These are phyloP conservation scores for Byasa hedistus DNA, from an alignment of 2,888 invertebrate species.

Conservation along the genomic window DNA sequence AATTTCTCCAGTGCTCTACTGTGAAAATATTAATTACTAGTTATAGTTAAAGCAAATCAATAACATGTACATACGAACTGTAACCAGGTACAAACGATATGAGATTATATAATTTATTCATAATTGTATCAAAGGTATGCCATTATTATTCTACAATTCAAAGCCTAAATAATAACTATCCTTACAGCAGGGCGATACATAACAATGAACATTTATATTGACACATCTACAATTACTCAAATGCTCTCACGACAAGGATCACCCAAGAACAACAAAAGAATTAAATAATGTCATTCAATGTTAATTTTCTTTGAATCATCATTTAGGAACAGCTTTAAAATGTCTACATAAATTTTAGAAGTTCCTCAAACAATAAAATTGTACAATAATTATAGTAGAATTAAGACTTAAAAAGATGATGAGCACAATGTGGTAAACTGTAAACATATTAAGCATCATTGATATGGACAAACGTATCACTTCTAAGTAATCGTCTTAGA, in stretches of 20 bases:
- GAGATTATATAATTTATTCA: background rate
- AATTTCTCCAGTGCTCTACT: slow-evolving; percentile 15
- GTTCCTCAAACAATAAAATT: too few relatives aligned
- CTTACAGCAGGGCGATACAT: too few relatives aligned
- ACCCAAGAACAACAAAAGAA: background rate
- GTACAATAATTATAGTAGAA: too few relatives aligned
- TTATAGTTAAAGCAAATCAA: background rate
- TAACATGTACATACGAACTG: background rate
- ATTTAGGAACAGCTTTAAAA: background rate
- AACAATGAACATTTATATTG: slow-evolving; percentile 24
- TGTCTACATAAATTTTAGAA: too few relatives aligned
- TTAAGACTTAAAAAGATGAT: too few relatives aligned
- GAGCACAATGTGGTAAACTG: too few relatives aligned
- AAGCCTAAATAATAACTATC: too few relatives aligned
- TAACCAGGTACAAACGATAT: too few relatives aligned
- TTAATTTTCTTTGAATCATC: background rate
- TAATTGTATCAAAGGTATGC: background rate
- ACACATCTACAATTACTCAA: slow-evolving; percentile 10
- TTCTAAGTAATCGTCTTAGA: too few relatives aligned
- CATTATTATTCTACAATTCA: background rate
- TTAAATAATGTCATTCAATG: background rate
- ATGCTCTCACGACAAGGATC: background rate
- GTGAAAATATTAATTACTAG: background rate
- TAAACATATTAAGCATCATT: too few relatives aligned
- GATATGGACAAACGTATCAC: too few relatives aligned